These are phyloP conservation scores for Ostrea edulis DNA, from an alignment of 1,140 invertebrate genomes.

Conservation along the genomic window DNA sequence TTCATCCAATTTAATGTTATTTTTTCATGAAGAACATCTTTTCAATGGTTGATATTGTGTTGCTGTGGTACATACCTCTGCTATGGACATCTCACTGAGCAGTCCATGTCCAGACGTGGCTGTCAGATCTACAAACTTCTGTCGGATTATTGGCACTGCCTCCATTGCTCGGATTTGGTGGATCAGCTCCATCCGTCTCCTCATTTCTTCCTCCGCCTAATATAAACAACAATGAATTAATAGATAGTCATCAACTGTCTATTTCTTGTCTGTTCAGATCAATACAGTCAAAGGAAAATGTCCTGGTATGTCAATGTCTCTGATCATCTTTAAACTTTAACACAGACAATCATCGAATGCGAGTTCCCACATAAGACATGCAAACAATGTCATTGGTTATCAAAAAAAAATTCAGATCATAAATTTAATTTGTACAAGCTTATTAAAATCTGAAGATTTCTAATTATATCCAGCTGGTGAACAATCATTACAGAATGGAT, in stretches of 20 bases:
- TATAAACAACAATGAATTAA: neutral
- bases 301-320: no score
- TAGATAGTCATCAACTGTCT: neutral
- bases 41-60: no score
- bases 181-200: constrained; percentile 78
- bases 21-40: no score
- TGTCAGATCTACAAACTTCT: constrained; percentile 78
- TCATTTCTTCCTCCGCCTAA: constrained; percentile 79
- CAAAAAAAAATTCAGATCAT: no score
- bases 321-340: no score
- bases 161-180: constrained; percentile 79
- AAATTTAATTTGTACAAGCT: no score
- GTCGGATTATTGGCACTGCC: constrained; percentile 70
- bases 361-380: no score
- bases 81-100: constrained; percentile 79
- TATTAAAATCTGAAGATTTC: no score
- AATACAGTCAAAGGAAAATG: neutral
- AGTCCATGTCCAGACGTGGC: constrained; percentile 76
- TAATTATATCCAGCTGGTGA: no score
- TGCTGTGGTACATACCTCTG: constrained; percentile 70
- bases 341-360: no score
- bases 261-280: neutral
- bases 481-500: neutral
- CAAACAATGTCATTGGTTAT: no score
- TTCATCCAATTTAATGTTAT: no score